Evolutionary conservation across 1,140 invertebrate species (phyloP).

Genomic region (Apis cerana): DNA sequence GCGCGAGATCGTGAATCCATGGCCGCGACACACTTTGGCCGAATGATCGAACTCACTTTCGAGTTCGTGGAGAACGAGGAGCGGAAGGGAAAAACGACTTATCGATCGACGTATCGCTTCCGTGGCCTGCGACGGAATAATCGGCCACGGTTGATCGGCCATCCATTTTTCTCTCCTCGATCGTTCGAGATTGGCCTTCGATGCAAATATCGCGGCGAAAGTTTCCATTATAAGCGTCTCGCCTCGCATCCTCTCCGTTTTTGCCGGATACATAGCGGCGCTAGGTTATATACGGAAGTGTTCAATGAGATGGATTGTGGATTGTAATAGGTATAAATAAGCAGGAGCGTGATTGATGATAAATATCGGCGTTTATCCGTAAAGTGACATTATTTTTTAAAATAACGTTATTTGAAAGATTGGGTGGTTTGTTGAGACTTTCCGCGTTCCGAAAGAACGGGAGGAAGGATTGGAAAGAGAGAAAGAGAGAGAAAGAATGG

Average conservation of each 20-base stretch:
- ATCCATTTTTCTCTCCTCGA: background rate
- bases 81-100: slow-evolving; percentile 25
- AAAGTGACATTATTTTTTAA: too few relatives aligned
- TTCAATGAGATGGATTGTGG: too few relatives aligned
- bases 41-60: slow-evolving; percentile 39
- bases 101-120: slow-evolving; percentile 29
- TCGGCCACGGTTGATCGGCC: slow-evolving; percentile 14
- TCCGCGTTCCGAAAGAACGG: slow-evolving; percentile 10
- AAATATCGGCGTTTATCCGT: background rate
- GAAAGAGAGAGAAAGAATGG: background rate
- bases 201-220: slow-evolving; percentile 6
- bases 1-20: background rate
- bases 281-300: too few relatives aligned
- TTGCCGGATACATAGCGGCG: too few relatives aligned
- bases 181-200: too few relatives aligned
- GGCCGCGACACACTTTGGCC: slow-evolving; percentile 44
- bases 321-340: too few relatives aligned
- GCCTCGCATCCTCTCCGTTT: background rate
- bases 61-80: slow-evolving; percentile 4
- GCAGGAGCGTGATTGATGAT: too few relatives aligned
- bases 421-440: background rate
- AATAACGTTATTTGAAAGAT: too few relatives aligned
- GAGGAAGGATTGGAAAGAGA: too few relatives aligned
- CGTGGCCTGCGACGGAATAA: slow-evolving; percentile 5
- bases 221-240: background rate